Percentiles rank a stretch among this genome's conserved stretches.
These are phyloP conservation scores for Paratrypauchen microcephalus DNA, from an alignment of 2,797 vertebrate species.

Conservation along the genomic window DNA sequence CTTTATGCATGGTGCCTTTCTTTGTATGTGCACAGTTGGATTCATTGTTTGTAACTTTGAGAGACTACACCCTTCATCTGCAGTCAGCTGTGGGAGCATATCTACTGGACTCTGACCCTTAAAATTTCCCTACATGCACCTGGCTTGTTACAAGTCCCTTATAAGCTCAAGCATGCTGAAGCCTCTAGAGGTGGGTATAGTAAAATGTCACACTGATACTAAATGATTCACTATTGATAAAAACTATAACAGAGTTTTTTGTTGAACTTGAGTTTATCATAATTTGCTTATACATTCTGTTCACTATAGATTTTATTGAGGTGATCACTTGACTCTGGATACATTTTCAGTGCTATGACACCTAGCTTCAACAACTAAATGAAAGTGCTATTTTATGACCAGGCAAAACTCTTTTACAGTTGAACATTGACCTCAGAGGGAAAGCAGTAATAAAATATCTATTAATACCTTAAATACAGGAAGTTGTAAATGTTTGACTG, in stretches of 20 bases:
- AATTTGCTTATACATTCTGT: background rate
- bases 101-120: conserved; percentile 70
- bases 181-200: background rate
- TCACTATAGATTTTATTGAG: background rate
- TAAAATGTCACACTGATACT: background rate
- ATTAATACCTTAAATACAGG: background rate
- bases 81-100: conserved; percentile 10
- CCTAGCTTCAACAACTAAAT: conserved; percentile 28
- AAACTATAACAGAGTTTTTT: background rate
- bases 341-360: conserved; percentile 1
- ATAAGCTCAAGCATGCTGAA: background rate
- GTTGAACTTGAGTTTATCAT: too few species aligned
- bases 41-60: conserved; percentile 49
- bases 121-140: conserved; percentile 5
- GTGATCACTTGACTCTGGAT: background rate
- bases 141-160: conserved; percentile 12
- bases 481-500: background rate
- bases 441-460: conserved; percentile 5
- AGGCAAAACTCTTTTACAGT: conserved; percentile 56
- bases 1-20: background rate
- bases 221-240: background rate
- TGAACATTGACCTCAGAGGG: conserved; percentile 3
- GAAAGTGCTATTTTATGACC: conserved; percentile 41
- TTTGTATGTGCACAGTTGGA: conserved; percentile 22
- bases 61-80: conserved; percentile 60